Conservation (phyloP, 2,888 invertebrate genomes). For the Eupithecia abbreviata region DNA sequence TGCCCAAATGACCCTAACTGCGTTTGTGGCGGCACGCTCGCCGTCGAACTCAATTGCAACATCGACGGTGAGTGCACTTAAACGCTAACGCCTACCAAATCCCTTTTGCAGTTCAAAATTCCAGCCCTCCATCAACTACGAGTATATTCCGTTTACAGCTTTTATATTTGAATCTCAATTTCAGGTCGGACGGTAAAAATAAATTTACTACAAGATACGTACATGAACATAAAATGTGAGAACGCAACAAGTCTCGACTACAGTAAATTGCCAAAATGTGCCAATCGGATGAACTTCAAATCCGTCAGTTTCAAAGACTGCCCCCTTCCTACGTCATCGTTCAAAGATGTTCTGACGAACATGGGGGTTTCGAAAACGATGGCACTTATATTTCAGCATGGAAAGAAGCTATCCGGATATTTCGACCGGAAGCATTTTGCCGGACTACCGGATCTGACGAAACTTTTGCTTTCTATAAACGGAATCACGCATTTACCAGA, state of each 20-base stretch:
- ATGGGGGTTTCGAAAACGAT: slow-evolving; percentile 78
- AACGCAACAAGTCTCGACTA: slow-evolving; percentile 72
- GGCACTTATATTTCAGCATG: slow-evolving; percentile 83
- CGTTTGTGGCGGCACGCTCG: slow-evolving; percentile 77
- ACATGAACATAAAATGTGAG: slow-evolving; percentile 76
- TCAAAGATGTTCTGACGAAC: slow-evolving; percentile 74
- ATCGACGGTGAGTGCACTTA: slow-evolving; percentile 77
- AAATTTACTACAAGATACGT: slow-evolving; percentile 72
- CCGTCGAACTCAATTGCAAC: slow-evolving; percentile 78
- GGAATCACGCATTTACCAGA: slow-evolving; percentile 84
- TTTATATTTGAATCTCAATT: slow-evolving; percentile 52
- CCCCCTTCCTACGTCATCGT: slow-evolving; percentile 79
- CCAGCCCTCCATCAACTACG: slow-evolving; percentile 15
- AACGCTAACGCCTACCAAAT: slow-evolving; percentile 48
- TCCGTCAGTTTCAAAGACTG: slow-evolving; percentile 82
- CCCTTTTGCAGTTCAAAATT: slow-evolving; percentile 46
- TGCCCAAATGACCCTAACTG: slow-evolving; percentile 80
- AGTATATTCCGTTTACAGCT: slow-evolving; percentile 15
- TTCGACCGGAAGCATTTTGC: slow-evolving; percentile 84
- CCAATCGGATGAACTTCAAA: slow-evolving; percentile 71
- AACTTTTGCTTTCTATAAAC: slow-evolving; percentile 85
- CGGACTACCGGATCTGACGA: slow-evolving; percentile 81
- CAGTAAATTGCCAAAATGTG: slow-evolving; percentile 76
- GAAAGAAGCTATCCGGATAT: slow-evolving; percentile 80
- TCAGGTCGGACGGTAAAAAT: slow-evolving; percentile 74